Evolutionary conservation across 2,797 vertebrate genomes (phyloP).

Genomic region (Acipenser ruthenus): DNA sequence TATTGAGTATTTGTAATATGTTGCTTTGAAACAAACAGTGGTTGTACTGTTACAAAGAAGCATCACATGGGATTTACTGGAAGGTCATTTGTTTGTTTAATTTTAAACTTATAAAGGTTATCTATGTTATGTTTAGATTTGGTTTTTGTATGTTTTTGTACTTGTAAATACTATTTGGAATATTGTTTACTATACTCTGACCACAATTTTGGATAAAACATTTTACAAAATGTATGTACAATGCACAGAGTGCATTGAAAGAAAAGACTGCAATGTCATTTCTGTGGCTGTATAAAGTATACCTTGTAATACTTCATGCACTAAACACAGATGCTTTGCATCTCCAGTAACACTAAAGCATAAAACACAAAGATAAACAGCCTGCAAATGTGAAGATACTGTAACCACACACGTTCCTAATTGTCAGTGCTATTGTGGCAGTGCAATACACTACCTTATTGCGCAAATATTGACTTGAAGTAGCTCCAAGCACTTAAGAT

Average conservation of each 20-base stretch:
- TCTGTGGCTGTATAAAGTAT: constrained; percentile 19
- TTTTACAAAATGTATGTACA: constrained; percentile 20
- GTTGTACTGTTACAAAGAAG: constrained; percentile 28
- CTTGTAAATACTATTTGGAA: constrained; percentile 18
- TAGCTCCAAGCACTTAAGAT: constrained; percentile 13
- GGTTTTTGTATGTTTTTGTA: constrained; percentile 19
- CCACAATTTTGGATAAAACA: constrained; percentile 14
- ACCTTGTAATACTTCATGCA: constrained; percentile 22
- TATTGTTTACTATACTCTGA: constrained; percentile 11
- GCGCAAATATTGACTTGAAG: constrained; percentile 11
- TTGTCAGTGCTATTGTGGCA: neutral
- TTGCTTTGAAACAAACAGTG: constrained; percentile 32
- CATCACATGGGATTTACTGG: constrained; percentile 25
- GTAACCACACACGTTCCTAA: constrained; percentile 24
- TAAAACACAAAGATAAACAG: constrained; percentile 3
- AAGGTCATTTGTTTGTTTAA: constrained; percentile 29
- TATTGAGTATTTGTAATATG: constrained; percentile 39
- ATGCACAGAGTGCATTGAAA: constrained; percentile 44
- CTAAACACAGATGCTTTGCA: constrained; percentile 12
- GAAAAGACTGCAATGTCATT: constrained; percentile 22
- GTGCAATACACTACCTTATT: constrained; percentile 14
- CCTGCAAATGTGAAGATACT: constrained; percentile 18
- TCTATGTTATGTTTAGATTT: constrained; percentile 30
- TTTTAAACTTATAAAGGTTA: constrained; percentile 15
- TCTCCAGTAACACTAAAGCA: constrained; percentile 2